Percentiles rank a stretch among this genome's conserved stretches.
Conservation (phyloP, 92 coral and sea anemone genomes). For the Zoanthus sociatus region DNA sequence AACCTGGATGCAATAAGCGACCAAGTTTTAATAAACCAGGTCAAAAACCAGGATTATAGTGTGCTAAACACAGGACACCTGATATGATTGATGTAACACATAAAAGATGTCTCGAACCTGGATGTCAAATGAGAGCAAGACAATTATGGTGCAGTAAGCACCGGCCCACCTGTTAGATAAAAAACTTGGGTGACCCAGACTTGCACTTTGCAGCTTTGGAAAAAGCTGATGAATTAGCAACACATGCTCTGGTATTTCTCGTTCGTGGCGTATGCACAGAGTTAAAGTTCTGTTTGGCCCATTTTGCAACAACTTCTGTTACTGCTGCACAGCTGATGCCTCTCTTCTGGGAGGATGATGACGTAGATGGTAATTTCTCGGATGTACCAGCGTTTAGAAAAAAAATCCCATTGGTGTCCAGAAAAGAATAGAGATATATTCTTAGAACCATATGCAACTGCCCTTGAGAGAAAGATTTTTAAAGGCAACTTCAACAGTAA, state of each 20-base stretch:
- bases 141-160: no score
- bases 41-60: no score
- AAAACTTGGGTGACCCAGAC: no score
- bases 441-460: slow-evolving; percentile 33
- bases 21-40: no score
- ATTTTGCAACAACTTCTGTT: slow-evolving; percentile 67
- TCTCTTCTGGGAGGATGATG: slow-evolving; percentile 57
- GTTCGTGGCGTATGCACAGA: slow-evolving; percentile 67
- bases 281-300: slow-evolving; percentile 67
- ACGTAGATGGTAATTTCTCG: slow-evolving; percentile 12
- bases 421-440: slow-evolving; percentile 22
- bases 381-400: slow-evolving; percentile 41
- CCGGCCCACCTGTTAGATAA: no score
- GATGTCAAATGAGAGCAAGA: no score
- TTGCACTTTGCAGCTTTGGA: no score
- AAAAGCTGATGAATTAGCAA: no score
- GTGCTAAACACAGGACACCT: no score
- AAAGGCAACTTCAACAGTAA: neutral
- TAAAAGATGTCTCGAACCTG: no score
- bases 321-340: slow-evolving; percentile 61
- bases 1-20: no score
- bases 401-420: slow-evolving; percentile 47
- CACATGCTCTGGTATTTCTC: slow-evolving; percentile 51
- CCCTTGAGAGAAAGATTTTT: slow-evolving; percentile 30
- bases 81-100: no score